Evolutionary conservation across 2,113 vertebrate genomes (phyloP).

Genomic region (Nycticorax nycticorax): DNA sequence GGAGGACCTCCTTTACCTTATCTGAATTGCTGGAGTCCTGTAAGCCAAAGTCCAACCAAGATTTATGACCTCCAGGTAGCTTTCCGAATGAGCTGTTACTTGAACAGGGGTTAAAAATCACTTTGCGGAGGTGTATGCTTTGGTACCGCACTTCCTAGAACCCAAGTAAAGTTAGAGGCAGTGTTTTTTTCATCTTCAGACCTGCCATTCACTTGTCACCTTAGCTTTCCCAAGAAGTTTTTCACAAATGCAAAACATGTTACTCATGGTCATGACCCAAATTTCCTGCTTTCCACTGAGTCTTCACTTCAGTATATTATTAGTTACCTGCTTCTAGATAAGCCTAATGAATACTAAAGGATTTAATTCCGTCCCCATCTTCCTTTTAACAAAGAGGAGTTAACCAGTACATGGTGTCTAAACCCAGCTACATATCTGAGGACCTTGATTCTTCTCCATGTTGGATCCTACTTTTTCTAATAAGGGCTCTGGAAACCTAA

Average conservation of each 20-base stretch:
- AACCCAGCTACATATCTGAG: neutral
- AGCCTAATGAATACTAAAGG: neutral
- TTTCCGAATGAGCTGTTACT: neutral
- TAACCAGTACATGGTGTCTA: neutral
- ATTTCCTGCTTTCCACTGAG: neutral
- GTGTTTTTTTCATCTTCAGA: neutral
- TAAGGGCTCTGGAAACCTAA: constrained; percentile 27
- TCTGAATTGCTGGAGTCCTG: neutral
- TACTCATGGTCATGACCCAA: neutral
- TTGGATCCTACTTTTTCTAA: neutral
- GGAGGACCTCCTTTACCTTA: neutral
- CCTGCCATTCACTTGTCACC: neutral
- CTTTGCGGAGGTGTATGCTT: neutral
- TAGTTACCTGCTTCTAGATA: neutral
- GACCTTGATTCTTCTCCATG: neutral
- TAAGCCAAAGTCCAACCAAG: neutral
- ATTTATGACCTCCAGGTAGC: neutral
- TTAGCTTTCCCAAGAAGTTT: neutral
- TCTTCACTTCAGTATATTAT: neutral
- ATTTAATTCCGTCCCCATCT: neutral
- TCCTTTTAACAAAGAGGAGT: neutral
- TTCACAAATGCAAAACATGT: neutral
- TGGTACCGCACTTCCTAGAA: neutral
- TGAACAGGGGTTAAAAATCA: neutral
- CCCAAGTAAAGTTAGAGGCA: neutral